Conservation (phyloP, 1,140 invertebrate species). For the Listronotus bonariensis region DNA sequence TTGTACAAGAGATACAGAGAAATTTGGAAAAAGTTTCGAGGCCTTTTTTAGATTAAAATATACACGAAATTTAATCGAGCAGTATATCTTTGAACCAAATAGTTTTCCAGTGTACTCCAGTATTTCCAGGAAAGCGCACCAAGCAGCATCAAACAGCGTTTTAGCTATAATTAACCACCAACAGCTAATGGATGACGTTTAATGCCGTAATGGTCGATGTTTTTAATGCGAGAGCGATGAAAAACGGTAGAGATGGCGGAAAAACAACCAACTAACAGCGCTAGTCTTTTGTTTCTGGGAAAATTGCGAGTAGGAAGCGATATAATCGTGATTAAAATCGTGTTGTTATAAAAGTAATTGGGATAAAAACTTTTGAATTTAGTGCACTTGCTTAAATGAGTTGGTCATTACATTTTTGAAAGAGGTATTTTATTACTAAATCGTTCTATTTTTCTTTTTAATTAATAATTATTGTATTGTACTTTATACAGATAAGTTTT, state of each 20-base stretch:
- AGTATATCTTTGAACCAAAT: too few species aligned
- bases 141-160: constrained; percentile 14
- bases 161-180: constrained; percentile 33
- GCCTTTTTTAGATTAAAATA: too few species aligned
- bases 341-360: constrained; percentile 16
- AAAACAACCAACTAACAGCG: constrained; percentile 20
- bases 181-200: constrained; percentile 32
- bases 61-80: too few species aligned
- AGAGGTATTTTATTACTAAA: too few species aligned
- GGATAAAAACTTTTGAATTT: constrained; percentile 2
- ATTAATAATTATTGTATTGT: too few species aligned
- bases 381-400: too few species aligned
- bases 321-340: constrained; percentile 28
- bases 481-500: too few species aligned
- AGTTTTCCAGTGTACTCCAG: constrained; percentile 3
- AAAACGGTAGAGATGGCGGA: constrained; percentile 25
- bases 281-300: constrained; percentile 23
- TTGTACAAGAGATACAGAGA: too few species aligned
- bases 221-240: constrained; percentile 27
- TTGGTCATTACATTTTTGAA: too few species aligned
- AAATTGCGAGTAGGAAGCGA: constrained; percentile 19
- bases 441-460: too few species aligned
- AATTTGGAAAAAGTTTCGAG: too few species aligned
- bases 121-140: constrained; percentile 3
- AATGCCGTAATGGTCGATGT: constrained; percentile 28